Base-by-base conservation (phyloP, 2,113 vertebrate species). In the Ammospiza nelsoni region DNA sequence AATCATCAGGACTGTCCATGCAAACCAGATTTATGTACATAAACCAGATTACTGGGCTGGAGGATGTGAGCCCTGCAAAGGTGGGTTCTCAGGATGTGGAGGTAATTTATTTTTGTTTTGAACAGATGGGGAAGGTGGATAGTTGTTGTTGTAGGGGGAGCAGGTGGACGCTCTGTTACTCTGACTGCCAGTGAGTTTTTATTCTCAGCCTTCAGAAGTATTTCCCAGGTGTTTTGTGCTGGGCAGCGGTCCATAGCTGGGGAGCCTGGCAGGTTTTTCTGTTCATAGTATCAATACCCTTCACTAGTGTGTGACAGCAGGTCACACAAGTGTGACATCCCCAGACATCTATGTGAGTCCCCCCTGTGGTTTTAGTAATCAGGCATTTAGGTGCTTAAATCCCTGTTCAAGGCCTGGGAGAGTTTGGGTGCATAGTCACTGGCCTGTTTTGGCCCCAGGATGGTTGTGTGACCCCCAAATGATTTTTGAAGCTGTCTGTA, bases 81-180 rank as follows among this genome's bases (percentile, higher is more conserved):
- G 17, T 0, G 0, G 5, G 43, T 74, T 89, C 84, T 71, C 0
- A 0, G 43, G 27, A 43, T 69, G 22, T 8, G 54, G 28, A 55
- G 15, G 35, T 37, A 28, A n/a, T 61, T 72, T 3, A 1, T 21
- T 72, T 61, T 61, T 61, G 55, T 55, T 79, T 21, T 10, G 27
- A 76, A 46, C 54, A 46, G 28, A 5, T 49, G 37, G 17, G 63
- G 12, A 63, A 71, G 46, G 37, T 2, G 3, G 31, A 28, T 71
- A 21, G 28, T 61, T 80, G 4, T 12, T 3, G 1, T 20, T 25
- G 2, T 11, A 9, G 33, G 23, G 51, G 18, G 37, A 83, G 55
- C 0, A 0, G 15, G 23, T 80, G 77, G 35, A 9, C 35, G 9
- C 25, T 24, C 31, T 46, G 18, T 71, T 12, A 6, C 39, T 88